phyloP scores from a whole-genome alignment of 2,797 vertebrate species.

The Cuniculus paca region DNA sequence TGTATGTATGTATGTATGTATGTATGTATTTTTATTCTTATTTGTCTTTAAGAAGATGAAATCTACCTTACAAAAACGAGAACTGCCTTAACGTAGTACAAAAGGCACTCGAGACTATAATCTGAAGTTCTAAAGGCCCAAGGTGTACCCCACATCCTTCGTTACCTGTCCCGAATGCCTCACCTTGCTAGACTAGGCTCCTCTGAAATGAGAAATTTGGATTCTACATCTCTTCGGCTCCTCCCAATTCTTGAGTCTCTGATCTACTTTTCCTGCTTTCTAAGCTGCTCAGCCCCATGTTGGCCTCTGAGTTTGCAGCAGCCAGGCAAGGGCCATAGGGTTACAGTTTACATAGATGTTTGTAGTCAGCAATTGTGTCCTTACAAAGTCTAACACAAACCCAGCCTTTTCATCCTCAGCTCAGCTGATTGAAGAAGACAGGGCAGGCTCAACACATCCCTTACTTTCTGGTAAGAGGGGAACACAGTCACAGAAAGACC shows the following conservation, averaged over 20 bases:
- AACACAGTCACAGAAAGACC: background rate
- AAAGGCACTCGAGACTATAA: background rate
- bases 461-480: background rate
- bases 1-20: no score
- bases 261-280: background rate
- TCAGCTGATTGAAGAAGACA: background rate
- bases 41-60: conserved; percentile 28
- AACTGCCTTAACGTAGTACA: background rate
- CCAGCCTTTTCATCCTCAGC: background rate
- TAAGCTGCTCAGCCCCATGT: background rate
- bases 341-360: background rate
- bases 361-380: background rate
- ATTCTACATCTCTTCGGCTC: background rate
- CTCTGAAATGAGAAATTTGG: background rate
- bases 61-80: background rate
- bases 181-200: background rate
- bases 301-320: background rate
- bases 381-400: background rate
- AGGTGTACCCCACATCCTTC: background rate
- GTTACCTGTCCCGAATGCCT: background rate
- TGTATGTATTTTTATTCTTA: background rate
- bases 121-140: background rate
- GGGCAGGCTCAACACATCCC: background rate
- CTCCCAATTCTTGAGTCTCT: background rate
- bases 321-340: background rate